Evolutionary conservation across 1,140 invertebrate species (phyloP).

Genomic region (Eumaeus atala): DNA sequence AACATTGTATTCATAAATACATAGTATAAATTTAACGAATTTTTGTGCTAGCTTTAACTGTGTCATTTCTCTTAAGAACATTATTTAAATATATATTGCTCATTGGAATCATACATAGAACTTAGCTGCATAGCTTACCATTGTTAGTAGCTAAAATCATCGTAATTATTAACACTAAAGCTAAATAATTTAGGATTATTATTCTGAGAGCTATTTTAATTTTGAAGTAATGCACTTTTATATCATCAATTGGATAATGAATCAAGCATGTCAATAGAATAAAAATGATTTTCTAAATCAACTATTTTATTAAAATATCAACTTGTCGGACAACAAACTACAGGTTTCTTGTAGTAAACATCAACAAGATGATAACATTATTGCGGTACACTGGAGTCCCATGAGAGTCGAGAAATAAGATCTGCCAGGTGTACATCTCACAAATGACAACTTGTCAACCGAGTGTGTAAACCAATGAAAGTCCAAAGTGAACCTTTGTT

Average conservation of each 20-base stretch:
- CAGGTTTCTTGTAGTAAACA: slow-evolving; percentile 40
- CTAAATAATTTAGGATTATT: slow-evolving; percentile 48
- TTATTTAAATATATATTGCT: not conserved
- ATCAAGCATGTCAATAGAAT: slow-evolving; percentile 72
- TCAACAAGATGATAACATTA: slow-evolving; percentile 44
- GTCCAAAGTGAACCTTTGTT: not conserved
- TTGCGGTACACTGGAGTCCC: slow-evolving; percentile 19
- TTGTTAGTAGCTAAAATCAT: slow-evolving; percentile 7
- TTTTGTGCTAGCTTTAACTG: slow-evolving; percentile 9
- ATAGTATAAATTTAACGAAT: not conserved
- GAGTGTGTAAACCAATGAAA: slow-evolving; percentile 31
- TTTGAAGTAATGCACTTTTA: slow-evolving; percentile 59
- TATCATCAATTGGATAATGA: slow-evolving; percentile 61
- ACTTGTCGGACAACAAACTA: slow-evolving; percentile 70
- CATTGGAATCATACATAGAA: not conserved
- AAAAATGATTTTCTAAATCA: slow-evolving; percentile 68
- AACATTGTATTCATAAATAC: too few species aligned
- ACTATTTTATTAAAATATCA: slow-evolving; percentile 69
- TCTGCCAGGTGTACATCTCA: slow-evolving; percentile 39
- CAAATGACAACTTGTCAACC: slow-evolving; percentile 43
- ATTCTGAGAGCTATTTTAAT: slow-evolving; percentile 54
- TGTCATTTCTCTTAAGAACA: not conserved
- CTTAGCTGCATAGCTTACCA: slow-evolving; percentile 1
- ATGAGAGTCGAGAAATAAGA: slow-evolving; percentile 21
- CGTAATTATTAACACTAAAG: slow-evolving; percentile 38